Evolutionary conservation across 2,888 invertebrate genomes (phyloP), one percentile per base, ranked within the genome.

Genomic region (Chymomyza procnemis): DNA sequence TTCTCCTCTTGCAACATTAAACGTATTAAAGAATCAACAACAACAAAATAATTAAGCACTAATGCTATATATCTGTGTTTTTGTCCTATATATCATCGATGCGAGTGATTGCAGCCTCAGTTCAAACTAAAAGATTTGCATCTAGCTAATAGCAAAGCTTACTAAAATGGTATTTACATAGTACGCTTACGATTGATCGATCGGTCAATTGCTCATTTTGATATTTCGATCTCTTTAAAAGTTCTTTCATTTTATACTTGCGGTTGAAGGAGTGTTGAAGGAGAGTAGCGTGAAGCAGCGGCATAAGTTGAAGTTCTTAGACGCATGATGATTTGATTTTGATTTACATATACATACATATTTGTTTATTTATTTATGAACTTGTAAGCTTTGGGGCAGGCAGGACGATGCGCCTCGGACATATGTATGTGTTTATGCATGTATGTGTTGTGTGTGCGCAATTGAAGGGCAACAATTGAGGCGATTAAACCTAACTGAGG

Each of bases 221-320:
- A 69, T 73, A 66, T 71, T 69, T 71, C 69, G 58, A 26, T 66
- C 65, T 61, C 41, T 64, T 57, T 75, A 72, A 66, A 68, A 55
- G 21, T 19, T 52, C n/a, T 18, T 19, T 52, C n/a, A 8, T 55
- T 48, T 56, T n/a, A 50, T 50, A 50, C 50, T 50, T 50, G 50
- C 50, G 50, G 50, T 50, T 50, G 50, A 19, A 48, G 48, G 34
- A 34, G 34, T 34, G 34, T 34, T 34, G 34, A 34, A 41, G 34
- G 19, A 50, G 22, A 50, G 22, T 65, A 52, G 52, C 48, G 57
- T 57, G 30, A 60, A 18, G 67, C 56, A 69, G 66, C 58, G 64
- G 73, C 62, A 61, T 58, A 56, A 66, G 64, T 66, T 68, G 50
- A 19, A 50, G 50, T 50, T 16, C 34, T 41, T 41, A 12, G 34